A percentile compares a stretch with the other conserved stretches of the same genome.
These are phyloP conservation scores for Montipora cactus DNA, from an alignment of 64 coral and sea anemone genomes.

Conservation along the genomic window DNA sequence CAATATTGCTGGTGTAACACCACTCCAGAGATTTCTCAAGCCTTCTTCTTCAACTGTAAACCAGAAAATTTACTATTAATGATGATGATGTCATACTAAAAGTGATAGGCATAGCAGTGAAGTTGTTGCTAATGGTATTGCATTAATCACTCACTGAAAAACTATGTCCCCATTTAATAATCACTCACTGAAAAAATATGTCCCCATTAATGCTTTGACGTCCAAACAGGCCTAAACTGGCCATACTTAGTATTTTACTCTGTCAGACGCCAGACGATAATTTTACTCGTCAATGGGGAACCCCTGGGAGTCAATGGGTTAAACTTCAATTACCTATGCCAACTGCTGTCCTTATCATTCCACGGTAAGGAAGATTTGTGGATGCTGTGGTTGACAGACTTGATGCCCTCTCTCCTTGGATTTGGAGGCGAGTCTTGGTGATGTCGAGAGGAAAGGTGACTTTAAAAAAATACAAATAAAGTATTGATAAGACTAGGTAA, in stretches of 20 bases:
- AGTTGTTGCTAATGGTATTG: no score
- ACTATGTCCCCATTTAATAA: no score
- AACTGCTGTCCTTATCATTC: constrained; percentile 93
- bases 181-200: no score
- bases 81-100: no score
- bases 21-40: constrained; percentile 87
- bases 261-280: no score
- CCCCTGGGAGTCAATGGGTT: no score
- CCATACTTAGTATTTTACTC: no score
- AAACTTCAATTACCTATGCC: constrained; percentile 79
- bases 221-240: no score
- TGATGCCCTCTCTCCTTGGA: constrained; percentile 94
- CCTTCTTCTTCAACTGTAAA: constrained; percentile 91
- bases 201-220: no score
- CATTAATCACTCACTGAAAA: no score
- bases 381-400: constrained; percentile 54
- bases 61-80: background rate
- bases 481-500: background rate
- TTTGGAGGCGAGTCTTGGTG: constrained; percentile 96
- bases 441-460: constrained; percentile 99
- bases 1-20: constrained; percentile 88
- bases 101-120: no score
- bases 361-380: constrained; percentile 77
- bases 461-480: constrained; percentile 26
- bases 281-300: no score